Conservation (phyloP, 2,888 invertebrate genomes). For the Opisthograptis luteolata region DNA sequence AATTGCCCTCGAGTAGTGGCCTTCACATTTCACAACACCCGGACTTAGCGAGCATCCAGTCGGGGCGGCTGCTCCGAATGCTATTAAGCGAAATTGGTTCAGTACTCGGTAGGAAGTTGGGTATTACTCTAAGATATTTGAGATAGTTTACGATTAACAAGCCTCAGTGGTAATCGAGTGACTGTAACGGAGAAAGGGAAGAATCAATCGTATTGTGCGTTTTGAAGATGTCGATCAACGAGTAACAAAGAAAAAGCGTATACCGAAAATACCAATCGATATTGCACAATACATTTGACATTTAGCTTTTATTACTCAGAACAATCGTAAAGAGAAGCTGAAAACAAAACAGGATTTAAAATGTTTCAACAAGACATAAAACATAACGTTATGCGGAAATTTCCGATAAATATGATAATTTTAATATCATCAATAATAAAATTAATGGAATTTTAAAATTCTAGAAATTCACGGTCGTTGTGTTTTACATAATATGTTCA, state of each 20-base stretch:
- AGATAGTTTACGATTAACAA: neutral
- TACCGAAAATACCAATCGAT: neutral
- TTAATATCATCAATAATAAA: slow-evolving; percentile 41
- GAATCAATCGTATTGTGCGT: neutral
- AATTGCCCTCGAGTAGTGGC: slow-evolving; percentile 73
- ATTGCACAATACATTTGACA: slow-evolving; percentile 5
- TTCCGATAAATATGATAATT: slow-evolving; percentile 48
- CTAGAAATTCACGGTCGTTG: slow-evolving; percentile 48
- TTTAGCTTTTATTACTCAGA: slow-evolving; percentile 10
- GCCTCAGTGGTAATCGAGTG: neutral
- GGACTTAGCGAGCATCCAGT: slow-evolving; percentile 79
- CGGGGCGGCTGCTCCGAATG: slow-evolving; percentile 47
- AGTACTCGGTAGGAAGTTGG: slow-evolving; percentile 10
- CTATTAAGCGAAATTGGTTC: slow-evolving; percentile 26
- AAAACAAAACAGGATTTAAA: slow-evolving; percentile 11
- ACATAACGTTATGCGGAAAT: slow-evolving; percentile 42
- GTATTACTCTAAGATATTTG: slow-evolving; percentile 1
- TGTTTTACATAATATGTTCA: slow-evolving; percentile 39
- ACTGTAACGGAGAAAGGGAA: neutral
- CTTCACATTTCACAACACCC: slow-evolving; percentile 83
- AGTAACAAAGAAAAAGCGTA: neutral
- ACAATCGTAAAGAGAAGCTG: slow-evolving; percentile 28
- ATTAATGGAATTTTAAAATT: slow-evolving; percentile 46
- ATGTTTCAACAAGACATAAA: slow-evolving; percentile 29
- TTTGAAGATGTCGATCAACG: neutral